phyloP scores from a whole-genome alignment of 2,888 invertebrate genomes.

The Tethea ocularis region DNA sequence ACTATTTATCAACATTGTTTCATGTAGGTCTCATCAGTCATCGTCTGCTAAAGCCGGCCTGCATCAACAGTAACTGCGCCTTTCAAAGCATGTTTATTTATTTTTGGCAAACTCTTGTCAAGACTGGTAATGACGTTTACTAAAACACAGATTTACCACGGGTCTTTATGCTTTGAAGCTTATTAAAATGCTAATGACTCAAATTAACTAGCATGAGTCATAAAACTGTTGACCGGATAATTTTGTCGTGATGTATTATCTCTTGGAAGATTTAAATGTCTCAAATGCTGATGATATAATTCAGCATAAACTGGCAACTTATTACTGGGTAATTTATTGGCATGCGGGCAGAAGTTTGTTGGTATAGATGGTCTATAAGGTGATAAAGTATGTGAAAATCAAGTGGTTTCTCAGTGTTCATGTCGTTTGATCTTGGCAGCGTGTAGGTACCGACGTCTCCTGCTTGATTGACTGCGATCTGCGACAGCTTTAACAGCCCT shows the following conservation, averaged over 20 bases:
- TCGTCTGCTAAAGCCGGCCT: not conserved
- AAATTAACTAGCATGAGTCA: slow-evolving; percentile 19
- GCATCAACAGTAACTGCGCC: slow-evolving; percentile 3
- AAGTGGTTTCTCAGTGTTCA: slow-evolving; percentile 20
- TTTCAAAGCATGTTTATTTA: slow-evolving; percentile 1
- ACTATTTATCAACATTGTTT: slow-evolving; percentile 36
- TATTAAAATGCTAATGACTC: slow-evolving; percentile 18
- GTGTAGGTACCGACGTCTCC: slow-evolving; percentile 20
- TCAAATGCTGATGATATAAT: not conserved
- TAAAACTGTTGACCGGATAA: slow-evolving; percentile 24
- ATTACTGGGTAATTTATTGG: not conserved
- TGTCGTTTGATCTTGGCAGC: slow-evolving; percentile 19
- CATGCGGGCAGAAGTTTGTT: not conserved
- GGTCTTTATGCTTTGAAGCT: not conserved
- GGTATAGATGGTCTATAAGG: slow-evolving; percentile 7
- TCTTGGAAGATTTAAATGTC: slow-evolving; percentile 14
- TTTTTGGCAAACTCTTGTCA: not conserved
- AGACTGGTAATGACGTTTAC: not conserved
- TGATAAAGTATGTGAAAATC: slow-evolving; percentile 29
- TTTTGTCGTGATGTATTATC: slow-evolving; percentile 25
- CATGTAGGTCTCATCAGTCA: slow-evolving; percentile 32
- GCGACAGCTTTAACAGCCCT: slow-evolving; percentile 40
- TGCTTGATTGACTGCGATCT: slow-evolving; percentile 43
- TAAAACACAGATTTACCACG: not conserved
- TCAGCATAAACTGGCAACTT: not conserved